Evolutionary conservation across 1,140 invertebrate genomes (phyloP).

Genomic region (Drosophila nannoptera): DNA sequence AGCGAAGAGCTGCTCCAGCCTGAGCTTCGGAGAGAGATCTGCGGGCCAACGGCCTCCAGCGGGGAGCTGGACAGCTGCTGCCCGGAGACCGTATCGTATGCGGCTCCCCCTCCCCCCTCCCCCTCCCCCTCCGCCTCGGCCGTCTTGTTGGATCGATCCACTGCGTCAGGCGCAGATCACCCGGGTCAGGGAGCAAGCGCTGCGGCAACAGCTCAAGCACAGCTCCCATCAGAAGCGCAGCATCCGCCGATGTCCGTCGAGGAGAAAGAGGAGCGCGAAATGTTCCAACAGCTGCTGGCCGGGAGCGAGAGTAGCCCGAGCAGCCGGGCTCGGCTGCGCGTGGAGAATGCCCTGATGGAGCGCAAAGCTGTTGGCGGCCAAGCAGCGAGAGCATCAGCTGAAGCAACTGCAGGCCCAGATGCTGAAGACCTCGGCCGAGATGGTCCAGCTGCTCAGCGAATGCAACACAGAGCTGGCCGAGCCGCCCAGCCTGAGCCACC

Average conservation of each 20-base stretch:
- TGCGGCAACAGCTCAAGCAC: not conserved
- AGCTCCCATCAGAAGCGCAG: not conserved
- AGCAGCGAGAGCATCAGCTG: not conserved
- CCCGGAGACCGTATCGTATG: not conserved
- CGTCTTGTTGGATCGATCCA: no score
- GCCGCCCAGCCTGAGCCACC: not conserved
- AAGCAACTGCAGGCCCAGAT: not conserved
- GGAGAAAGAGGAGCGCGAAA: not conserved
- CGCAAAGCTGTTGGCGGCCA: slow-evolving; percentile 1
- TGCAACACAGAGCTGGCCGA: not conserved
- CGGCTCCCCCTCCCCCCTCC: no score
- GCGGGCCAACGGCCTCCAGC: no score
- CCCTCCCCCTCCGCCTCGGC: no score
- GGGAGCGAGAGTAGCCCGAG: not conserved
- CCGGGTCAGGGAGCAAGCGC: not conserved
- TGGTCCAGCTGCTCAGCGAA: not conserved
- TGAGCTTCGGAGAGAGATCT: not conserved
- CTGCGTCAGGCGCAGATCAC: not conserved
- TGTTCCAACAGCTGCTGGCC: slow-evolving; percentile 2
- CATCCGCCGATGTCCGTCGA: not conserved
- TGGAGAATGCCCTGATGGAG: slow-evolving; percentile 13
- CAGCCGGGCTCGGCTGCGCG: not conserved
- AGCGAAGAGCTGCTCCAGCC: not conserved
- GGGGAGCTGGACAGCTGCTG: not conserved
- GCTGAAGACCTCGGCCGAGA: not conserved